Conservation (phyloP, 1,140 invertebrate genomes). For the Platorchestia sp. region DNA sequence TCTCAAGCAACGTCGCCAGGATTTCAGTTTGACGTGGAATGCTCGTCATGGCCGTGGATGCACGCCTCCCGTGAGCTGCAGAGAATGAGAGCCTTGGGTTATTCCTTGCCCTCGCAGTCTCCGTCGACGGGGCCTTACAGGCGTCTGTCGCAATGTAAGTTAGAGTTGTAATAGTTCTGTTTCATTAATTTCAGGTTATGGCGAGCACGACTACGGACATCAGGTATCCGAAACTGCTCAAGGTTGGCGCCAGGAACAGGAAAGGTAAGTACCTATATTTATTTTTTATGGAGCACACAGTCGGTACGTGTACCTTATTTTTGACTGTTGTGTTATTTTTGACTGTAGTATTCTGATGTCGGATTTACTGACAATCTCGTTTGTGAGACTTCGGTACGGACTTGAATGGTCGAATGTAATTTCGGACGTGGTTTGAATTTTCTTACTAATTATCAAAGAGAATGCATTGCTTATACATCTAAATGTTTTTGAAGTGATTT, state of each 20-base stretch:
- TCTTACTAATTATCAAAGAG: neutral
- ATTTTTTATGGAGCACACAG: neutral
- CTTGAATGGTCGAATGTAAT: neutral
- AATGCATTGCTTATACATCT: too few relatives aligned
- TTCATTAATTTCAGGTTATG: constrained; percentile 61
- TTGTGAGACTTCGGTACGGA: neutral
- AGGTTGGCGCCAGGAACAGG: constrained; percentile 64
- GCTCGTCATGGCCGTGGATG: neutral
- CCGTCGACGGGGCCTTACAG: neutral
- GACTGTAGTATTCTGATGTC: neutral
- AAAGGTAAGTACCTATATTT: constrained; percentile 58
- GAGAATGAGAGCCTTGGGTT: neutral
- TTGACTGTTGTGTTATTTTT: neutral
- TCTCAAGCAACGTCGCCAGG: neutral
- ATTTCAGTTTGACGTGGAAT: neutral
- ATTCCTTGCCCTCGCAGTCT: neutral
- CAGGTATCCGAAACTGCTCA: constrained; percentile 63
- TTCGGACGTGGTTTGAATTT: neutral
- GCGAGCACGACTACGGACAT: constrained; percentile 62
- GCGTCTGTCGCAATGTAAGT: neutral
- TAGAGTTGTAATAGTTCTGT: neutral
- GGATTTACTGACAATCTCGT: neutral
- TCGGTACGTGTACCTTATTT: neutral
- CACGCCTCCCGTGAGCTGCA: neutral
- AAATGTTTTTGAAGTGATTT: too few relatives aligned